Evolutionary conservation across 2,797 vertebrate species (phyloP).

Genomic region (Channa striata): DNA sequence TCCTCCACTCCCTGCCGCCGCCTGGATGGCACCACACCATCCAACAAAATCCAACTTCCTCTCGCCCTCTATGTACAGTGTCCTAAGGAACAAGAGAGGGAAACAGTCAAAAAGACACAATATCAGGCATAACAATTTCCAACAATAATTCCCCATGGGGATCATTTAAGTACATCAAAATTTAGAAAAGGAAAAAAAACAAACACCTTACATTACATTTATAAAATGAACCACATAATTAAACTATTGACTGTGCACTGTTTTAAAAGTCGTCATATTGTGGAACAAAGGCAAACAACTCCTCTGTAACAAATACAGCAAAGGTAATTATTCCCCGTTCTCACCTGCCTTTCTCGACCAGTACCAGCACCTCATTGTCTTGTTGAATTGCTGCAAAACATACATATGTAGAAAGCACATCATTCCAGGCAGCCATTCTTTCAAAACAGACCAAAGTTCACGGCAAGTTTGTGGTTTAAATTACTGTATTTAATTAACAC

Average conservation of each 20-base stretch:
- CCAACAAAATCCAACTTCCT: constrained; percentile 91
- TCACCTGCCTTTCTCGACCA: constrained; percentile 95
- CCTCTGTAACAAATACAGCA: background rate
- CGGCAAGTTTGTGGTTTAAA: background rate
- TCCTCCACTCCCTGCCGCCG: constrained; percentile 89
- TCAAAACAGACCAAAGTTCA: background rate
- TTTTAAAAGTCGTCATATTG: background rate
- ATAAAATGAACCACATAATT: background rate
- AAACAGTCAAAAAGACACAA: background rate
- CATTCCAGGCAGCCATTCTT: background rate
- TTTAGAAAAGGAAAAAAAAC: too few species aligned
- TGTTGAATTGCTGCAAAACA: constrained; percentile 87
- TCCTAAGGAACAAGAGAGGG: constrained; percentile 77
- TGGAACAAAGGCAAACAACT: background rate
- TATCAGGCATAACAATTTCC: background rate
- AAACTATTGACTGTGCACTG: background rate
- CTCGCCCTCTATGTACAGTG: constrained; percentile 93
- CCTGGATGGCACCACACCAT: constrained; percentile 91
- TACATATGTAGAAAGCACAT: constrained; percentile 8
- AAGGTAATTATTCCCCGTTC: constrained; percentile 29
- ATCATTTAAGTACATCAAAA: too few species aligned
- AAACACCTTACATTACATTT: background rate
- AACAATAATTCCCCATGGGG: too few species aligned
- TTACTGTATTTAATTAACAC: background rate
- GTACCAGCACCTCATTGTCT: constrained; percentile 92